A percentile compares a stretch with the other conserved stretches of the same genome.
Conservation (phyloP, 2,113 vertebrate species). For the Vimba vimba region DNA sequence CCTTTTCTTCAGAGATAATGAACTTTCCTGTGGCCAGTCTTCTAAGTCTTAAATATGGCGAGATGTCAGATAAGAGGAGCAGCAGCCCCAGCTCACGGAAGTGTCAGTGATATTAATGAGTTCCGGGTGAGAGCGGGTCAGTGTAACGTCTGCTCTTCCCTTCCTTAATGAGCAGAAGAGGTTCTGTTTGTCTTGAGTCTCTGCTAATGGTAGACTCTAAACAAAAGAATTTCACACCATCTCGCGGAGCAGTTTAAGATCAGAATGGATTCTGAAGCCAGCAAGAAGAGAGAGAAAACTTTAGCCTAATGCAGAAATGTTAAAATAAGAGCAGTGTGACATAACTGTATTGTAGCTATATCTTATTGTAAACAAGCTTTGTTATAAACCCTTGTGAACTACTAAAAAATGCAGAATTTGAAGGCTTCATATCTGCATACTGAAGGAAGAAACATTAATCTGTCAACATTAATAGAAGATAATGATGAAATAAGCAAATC, state of each 20-base stretch:
- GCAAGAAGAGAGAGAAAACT: neutral
- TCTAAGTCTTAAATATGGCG: conserved; percentile 66
- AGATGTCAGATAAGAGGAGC: conserved; percentile 61
- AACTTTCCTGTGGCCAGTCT: conserved; percentile 62
- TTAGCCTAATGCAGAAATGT: neutral
- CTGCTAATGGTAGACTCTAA: conserved; percentile 65
- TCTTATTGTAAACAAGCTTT: neutral
- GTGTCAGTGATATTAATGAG: conserved; percentile 71
- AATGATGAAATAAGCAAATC: no score
- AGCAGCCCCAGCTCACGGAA: conserved; percentile 55
- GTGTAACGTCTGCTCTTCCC: conserved; percentile 62
- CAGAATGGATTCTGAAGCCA: neutral
- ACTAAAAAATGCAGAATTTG: neutral
- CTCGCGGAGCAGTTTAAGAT: conserved; percentile 6
- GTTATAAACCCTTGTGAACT: neutral
- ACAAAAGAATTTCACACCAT: conserved; percentile 54
- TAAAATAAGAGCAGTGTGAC: neutral
- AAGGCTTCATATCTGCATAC: neutral
- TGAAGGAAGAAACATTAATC: neutral
- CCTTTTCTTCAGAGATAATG: conserved; percentile 52
- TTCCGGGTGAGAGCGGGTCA: conserved; percentile 66
- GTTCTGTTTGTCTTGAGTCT: conserved; percentile 70
- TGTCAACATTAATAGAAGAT: neutral
- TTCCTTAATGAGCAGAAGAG: conserved; percentile 69
- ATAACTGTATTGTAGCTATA: neutral